phyloP scores from a whole-genome alignment of 2,888 invertebrate genomes.

The Eupelmus urozonus region DNA sequence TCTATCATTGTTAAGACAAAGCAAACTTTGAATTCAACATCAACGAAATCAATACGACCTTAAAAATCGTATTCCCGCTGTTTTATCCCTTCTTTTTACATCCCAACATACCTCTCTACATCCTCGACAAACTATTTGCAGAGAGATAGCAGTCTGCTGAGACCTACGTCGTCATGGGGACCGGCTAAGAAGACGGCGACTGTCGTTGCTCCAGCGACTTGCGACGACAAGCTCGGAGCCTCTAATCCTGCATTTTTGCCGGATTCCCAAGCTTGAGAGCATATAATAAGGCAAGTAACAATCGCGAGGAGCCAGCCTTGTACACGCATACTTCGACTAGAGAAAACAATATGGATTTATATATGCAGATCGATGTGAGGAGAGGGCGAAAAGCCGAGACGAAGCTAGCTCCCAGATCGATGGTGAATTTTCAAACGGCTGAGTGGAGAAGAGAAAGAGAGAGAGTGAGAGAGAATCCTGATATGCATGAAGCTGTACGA shows the following conservation, averaged over 20 bases:
- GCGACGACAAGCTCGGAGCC: slow-evolving; percentile 16
- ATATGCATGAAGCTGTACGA: slow-evolving; percentile 17
- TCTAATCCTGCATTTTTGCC: slow-evolving; percentile 52
- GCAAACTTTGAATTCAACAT: too few relatives aligned
- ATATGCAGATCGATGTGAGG: background rate
- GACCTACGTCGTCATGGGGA: slow-evolving; percentile 66
- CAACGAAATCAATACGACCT: too few relatives aligned
- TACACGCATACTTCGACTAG: background rate
- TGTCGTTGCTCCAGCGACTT: background rate
- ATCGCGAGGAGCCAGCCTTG: background rate
- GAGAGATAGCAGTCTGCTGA: slow-evolving; percentile 66
- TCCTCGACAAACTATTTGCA: too few relatives aligned
- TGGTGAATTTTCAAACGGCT: too few relatives aligned
- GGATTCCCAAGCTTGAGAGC: slow-evolving; percentile 26
- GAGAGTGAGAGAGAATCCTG: background rate
- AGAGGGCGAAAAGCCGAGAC: background rate
- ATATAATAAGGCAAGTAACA: background rate
- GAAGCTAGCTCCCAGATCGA: too few relatives aligned
- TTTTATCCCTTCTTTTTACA: too few relatives aligned
- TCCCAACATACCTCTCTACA: too few relatives aligned
- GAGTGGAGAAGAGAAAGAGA: too few relatives aligned
- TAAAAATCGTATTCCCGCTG: too few relatives aligned
- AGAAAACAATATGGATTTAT: slow-evolving; percentile 14
- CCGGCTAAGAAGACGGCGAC: slow-evolving; percentile 61
- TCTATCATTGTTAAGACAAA: too few relatives aligned